Evolutionary conservation across 2,113 vertebrate species (phyloP), one percentile per base, ranked within the genome.

Genomic region (Pollimyrus isidori): DNA sequence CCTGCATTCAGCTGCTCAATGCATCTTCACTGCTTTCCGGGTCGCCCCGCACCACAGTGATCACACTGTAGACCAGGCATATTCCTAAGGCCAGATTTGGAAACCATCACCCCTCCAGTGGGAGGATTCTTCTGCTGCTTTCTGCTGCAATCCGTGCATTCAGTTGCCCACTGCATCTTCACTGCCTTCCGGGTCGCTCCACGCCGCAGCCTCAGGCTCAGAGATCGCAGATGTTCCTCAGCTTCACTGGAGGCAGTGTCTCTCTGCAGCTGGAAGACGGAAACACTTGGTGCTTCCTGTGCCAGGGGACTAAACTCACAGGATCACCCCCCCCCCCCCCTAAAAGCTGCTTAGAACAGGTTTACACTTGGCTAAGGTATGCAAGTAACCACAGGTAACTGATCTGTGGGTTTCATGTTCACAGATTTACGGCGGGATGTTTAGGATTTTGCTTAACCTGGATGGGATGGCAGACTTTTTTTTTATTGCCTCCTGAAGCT

Each of bases 321-420:
- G 69, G 65, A 73, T 73, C 1, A 4, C 45, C 4, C 46, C 30
- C 48, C 48, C 48, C 69, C 15, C 15, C 85, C 46, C 5, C 1
- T 86, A 50, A 86, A 86, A 50, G 49, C 49, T 17, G 49, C 85
- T 86, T 15, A 52, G 23, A 30, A 46, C 49, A 86, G 85, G 85
- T 53, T 86, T 52, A 53, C 49, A 86, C 85, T 26, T 86, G 85
- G 85, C 49, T 53, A 13, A 53, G 85, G 85, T 50, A 46, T 30
- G n/a, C 85, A 26, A 35, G n/a, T 52, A 86, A 85, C 82, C 82
- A 49, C 82, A 85, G 46, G 82, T 85, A 48, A 49, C 42, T 85
- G 85, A 86, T 52, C 85, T 52, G 49, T 19, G 21, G 45, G 82
- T 46, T 84, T 84, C 73, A 85, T 85, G 82, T 48, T 85, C 46